Percentiles rank a stretch among this genome's conserved stretches.
These are phyloP conservation scores for Agrotis segetum DNA, from an alignment of 2,888 invertebrate genomes.

Conservation along the genomic window DNA sequence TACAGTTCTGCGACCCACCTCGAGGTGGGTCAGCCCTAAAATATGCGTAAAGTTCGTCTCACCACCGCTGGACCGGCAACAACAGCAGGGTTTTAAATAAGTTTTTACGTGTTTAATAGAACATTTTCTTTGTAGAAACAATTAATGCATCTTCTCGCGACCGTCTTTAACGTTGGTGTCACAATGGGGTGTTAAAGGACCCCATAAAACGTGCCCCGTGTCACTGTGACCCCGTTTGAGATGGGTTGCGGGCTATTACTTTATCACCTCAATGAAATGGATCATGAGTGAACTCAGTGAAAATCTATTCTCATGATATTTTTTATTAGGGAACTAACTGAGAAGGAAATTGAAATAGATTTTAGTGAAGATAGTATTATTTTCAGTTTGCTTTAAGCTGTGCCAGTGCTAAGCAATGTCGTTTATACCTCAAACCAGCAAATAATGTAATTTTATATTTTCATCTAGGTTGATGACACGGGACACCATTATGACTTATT, in stretches of 20 bases:
- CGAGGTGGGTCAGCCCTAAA: too few relatives aligned
- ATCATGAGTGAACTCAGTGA: not conserved
- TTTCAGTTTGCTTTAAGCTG: too few relatives aligned
- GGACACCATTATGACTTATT: not conserved
- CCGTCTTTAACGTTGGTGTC: not conserved
- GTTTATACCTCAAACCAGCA: too few relatives aligned
- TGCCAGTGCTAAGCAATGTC: too few relatives aligned
- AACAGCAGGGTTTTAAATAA: too few relatives aligned
- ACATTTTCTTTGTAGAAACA: too few relatives aligned
- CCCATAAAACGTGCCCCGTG: conserved; percentile 14
- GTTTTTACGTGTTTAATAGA: too few relatives aligned
- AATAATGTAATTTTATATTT: not conserved
- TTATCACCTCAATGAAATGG: conserved; percentile 9
- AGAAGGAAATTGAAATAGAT: not conserved
- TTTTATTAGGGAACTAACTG: not conserved
- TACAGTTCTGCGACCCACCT: too few relatives aligned
- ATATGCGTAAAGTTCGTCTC: too few relatives aligned
- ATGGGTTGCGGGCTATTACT: conserved; percentile 24
- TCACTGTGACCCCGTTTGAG: conserved; percentile 39
- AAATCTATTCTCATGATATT: conserved; percentile 14
- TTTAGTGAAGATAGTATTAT: not conserved
- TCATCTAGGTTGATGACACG: not conserved
- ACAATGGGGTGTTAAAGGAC: conserved; percentile 16
- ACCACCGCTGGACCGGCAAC: too few relatives aligned
- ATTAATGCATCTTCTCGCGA: not conserved